These are phyloP conservation scores for Eupeodes corollae DNA, from an alignment of 1,140 invertebrate species.

Conservation along the genomic window DNA sequence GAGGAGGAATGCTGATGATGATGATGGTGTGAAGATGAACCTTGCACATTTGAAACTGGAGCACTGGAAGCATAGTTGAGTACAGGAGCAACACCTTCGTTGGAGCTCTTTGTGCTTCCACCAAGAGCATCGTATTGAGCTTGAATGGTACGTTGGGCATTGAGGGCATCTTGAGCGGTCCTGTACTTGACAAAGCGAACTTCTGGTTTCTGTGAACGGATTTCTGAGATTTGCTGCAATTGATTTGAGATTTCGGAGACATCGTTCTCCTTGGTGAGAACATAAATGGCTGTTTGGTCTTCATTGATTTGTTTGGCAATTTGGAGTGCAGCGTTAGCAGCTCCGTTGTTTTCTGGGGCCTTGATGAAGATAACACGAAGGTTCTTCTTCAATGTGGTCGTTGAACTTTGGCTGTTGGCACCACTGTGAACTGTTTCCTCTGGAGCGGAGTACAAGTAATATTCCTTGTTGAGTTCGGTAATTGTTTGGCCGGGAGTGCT, in stretches of 20 bases:
- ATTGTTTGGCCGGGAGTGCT: too few relatives aligned
- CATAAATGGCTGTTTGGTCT: slow-evolving; percentile 47
- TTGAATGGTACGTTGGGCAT: slow-evolving; percentile 13
- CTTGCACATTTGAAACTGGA: too few relatives aligned
- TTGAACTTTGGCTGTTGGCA: neutral
- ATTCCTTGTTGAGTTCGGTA: slow-evolving; percentile 6
- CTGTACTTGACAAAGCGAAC: slow-evolving; percentile 60
- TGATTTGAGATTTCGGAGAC: slow-evolving; percentile 4
- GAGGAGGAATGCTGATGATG: too few relatives aligned
- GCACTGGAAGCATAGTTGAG: neutral
- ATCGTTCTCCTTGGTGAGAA: slow-evolving; percentile 52
- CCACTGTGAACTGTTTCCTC: slow-evolving; percentile 3
- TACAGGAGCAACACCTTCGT: slow-evolving; percentile 2
- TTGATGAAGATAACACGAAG: slow-evolving; percentile 10
- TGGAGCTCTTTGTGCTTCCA: slow-evolving; percentile 8
- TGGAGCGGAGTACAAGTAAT: slow-evolving; percentile 8
- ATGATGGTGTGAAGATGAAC: too few relatives aligned
- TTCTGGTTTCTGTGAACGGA: slow-evolving; percentile 42
- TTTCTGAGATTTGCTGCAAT: slow-evolving; percentile 1
- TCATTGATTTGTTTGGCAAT: slow-evolving; percentile 2
- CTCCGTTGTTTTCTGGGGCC: slow-evolving; percentile 6
- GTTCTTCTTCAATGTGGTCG: slow-evolving; percentile 6
- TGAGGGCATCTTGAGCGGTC: slow-evolving; percentile 41
- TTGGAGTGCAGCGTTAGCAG: slow-evolving; percentile 3
- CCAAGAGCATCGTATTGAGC: slow-evolving; percentile 7